Base-by-base conservation (phyloP, 2,888 invertebrate species). In the Rhagium mordax region DNA sequence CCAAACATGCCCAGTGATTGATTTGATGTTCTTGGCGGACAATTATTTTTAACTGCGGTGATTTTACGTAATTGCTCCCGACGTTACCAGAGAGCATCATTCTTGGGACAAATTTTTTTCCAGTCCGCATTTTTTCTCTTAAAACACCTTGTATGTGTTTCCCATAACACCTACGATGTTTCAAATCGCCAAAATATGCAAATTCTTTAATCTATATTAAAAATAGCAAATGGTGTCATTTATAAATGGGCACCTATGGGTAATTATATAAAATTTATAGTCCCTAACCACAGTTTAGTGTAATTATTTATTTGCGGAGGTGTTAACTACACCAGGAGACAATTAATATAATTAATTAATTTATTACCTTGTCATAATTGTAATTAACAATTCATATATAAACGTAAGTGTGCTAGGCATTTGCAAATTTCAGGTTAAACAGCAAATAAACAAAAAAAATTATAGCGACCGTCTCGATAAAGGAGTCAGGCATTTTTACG, bases 401-500 rank as follows among this genome's bases (percentile, higher is more conserved):
- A 29, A 29, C 29, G 6, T 8, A 6, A 29, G 6, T 29, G 29
- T 29, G 1, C 7, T 29, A 1, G 8, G 29, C 33, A 33, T 33
- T 33, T 41, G 41, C n/a, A 41, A n/a, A 41, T n/a, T 41, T 3
- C 29, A 4, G 13, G 8, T n/a, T n/a, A 4, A 41, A n/a, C n/a
- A 7, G 7, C 4, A 33, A 4, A 24, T 24, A 24, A 24, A 24
- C 24, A 4, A 6, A 4, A 3, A 24, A 4, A 24, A 4, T 24
- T 24, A 6, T 3, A 24, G 6, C 6, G 24, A 4, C n/a, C 41
- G 41, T 41, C 4, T n/a, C 41, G n/a, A 4, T 41, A 41, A 41
- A 41, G 13, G n/a, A 41, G 1, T 51, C 49, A 20, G 10, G 51
- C 16, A 20, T 69, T 76, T 76, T 74, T 69, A 65, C 60, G 59